A percentile compares a stretch with the other conserved stretches of the same genome.
phyloP scores from a whole-genome alignment of 2,113 vertebrate species.

The Damaliscus lunatus region DNA sequence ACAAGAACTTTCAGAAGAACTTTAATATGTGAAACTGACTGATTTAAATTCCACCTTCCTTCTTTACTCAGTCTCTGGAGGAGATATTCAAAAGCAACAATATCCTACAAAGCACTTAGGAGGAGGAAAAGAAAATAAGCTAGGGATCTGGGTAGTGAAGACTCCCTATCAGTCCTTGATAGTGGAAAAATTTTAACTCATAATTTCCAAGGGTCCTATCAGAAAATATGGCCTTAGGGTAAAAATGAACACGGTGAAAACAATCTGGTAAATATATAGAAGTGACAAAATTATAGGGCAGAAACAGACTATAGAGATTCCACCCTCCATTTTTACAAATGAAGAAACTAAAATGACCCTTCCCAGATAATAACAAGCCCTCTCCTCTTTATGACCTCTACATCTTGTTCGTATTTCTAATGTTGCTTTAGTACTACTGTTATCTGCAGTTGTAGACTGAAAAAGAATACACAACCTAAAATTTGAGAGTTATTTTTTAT shows the following conservation, averaged over 20 bases:
- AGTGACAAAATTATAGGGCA: not conserved
- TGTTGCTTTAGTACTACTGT: not conserved
- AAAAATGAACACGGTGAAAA: not conserved
- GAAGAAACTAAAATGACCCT: not conserved
- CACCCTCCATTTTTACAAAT: not conserved
- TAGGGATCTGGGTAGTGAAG: not conserved
- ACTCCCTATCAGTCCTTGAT: not conserved
- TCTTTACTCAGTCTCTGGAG: not conserved
- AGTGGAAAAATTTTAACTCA: not conserved
- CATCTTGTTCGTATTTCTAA: not conserved
- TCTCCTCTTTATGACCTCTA: not conserved
- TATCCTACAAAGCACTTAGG: not conserved
- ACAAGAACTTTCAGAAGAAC: conserved; percentile 15
- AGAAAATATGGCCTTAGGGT: not conserved
- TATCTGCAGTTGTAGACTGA: not conserved
- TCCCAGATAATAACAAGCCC: not conserved
- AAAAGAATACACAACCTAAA: not conserved
- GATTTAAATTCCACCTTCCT: conserved; percentile 29
- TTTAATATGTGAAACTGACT: not conserved
- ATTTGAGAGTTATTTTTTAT: not conserved
- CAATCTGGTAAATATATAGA: not conserved
- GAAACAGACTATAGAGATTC: not conserved
- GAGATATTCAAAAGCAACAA: not conserved
- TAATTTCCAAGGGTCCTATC: not conserved
- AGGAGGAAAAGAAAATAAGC: not conserved